A percentile compares a stretch with the other conserved stretches of the same genome.
These are phyloP conservation scores for Alviniconcha marisindica DNA, from an alignment of 1,140 invertebrate genomes.

Conservation along the genomic window DNA sequence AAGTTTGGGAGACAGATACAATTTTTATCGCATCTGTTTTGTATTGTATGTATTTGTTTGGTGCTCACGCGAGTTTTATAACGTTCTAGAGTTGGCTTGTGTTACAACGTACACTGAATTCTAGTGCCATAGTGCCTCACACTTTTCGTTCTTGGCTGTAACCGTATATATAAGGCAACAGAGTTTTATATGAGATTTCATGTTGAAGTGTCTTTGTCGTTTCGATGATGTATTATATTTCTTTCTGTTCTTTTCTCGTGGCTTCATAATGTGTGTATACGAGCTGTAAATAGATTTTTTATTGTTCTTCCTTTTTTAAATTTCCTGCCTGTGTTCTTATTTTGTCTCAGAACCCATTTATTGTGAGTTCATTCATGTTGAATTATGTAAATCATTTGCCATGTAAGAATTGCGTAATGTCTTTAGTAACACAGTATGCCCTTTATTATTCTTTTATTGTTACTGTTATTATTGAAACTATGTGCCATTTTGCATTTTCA, in stretches of 20 bases:
- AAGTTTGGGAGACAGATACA: too few species aligned
- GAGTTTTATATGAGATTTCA: constrained; percentile 44
- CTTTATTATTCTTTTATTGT: too few species aligned
- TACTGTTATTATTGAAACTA: too few species aligned
- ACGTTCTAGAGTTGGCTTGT: constrained; percentile 13
- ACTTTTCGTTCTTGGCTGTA: constrained; percentile 30
- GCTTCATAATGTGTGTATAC: neutral
- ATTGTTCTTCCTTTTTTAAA: neutral
- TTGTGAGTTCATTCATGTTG: too few species aligned
- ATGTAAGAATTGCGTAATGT: too few species aligned
- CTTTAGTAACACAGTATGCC: too few species aligned
- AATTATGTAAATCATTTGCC: too few species aligned
- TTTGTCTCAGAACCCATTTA: neutral
- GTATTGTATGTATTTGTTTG: neutral
- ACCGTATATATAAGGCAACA: constrained; percentile 33
- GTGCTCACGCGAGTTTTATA: constrained; percentile 31
- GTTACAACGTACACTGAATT: constrained; percentile 33
- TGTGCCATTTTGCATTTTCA: too few species aligned
- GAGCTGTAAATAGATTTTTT: constrained; percentile 3
- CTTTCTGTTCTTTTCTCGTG: neutral
- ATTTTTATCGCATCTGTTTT: too few species aligned
- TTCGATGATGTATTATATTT: constrained; percentile 12
- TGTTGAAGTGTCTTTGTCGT: constrained; percentile 34
- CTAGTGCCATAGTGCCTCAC: constrained; percentile 43
- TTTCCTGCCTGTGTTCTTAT: neutral